Percentiles rank a stretch among this genome's conserved stretches.
These are phyloP conservation scores for Lampropteryx suffumata DNA, from an alignment of 2,888 invertebrate species.

Conservation along the genomic window DNA sequence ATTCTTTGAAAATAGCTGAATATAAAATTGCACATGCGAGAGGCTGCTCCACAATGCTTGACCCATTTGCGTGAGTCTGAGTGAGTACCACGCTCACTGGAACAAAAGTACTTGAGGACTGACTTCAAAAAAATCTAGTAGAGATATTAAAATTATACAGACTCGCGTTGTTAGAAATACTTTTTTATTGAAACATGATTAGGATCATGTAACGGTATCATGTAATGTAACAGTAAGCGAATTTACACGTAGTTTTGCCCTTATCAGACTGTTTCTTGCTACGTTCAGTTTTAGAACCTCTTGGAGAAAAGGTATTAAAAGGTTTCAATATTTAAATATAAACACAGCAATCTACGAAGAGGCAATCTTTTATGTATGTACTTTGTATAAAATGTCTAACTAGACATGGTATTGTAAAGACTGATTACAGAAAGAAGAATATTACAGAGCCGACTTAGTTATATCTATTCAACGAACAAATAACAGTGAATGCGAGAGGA, in stretches of 20 bases:
- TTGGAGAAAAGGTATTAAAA: background rate
- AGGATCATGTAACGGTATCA: no score
- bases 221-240: constrained; percentile 12
- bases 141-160: no score
- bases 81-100: background rate
- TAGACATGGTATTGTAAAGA: no score
- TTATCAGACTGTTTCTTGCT: background rate
- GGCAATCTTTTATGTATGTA: no score
- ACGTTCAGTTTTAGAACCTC: background rate
- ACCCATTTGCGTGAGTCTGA: constrained; percentile 27
- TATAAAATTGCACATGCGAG: constrained; percentile 21
- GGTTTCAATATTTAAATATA: no score
- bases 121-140: background rate
- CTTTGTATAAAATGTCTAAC: no score
- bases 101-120: constrained; percentile 1
- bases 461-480: constrained; percentile 8
- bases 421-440: background rate
- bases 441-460: background rate
- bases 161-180: no score
- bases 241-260: background rate
- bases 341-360: no score
- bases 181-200: constrained; percentile 6
- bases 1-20: constrained; percentile 26
- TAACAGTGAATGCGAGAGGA: constrained; percentile 22
- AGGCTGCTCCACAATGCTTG: constrained; percentile 28